These are phyloP conservation scores for Hyperoplus lanceolatus DNA, from an alignment of 2,797 vertebrate species.

Conservation along the genomic window DNA sequence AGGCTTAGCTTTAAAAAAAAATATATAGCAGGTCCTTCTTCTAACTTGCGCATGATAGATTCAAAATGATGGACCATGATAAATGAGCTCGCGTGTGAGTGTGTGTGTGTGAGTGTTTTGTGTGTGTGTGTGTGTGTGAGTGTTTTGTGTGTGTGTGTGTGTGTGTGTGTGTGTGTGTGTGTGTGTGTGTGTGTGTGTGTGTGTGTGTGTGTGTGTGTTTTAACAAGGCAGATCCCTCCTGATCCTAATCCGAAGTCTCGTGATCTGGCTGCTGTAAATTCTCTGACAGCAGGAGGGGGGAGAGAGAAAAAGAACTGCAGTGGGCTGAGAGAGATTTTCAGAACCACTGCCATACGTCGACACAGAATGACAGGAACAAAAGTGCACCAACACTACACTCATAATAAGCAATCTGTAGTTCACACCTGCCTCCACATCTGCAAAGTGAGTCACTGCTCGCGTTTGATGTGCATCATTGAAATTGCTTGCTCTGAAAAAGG, in stretches of 20 bases:
- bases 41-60: constrained; percentile 27
- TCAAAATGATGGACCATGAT: constrained; percentile 32
- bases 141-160: constrained; percentile 10
- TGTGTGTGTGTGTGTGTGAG: constrained; percentile 14
- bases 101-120: too few species aligned
- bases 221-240: constrained; percentile 17
- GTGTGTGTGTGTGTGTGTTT: background rate
- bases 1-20: constrained; percentile 27
- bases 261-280: constrained; percentile 71
- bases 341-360: constrained; percentile 11
- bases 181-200: background rate
- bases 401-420: constrained; percentile 43
- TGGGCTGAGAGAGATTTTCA: constrained; percentile 40
- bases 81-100: constrained; percentile 25
- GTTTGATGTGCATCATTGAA: background rate
- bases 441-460: constrained; percentile 30
- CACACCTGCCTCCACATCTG: constrained; percentile 60
- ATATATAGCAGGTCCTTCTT: constrained; percentile 7
- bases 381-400: constrained; percentile 2
- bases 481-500: constrained; percentile 22
- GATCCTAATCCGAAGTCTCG: constrained; percentile 77
- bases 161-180: background rate
- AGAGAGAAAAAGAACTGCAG: constrained; percentile 17
- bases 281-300: constrained; percentile 38
- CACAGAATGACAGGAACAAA: background rate